Evolutionary conservation across 2,113 vertebrate genomes (phyloP), one percentile per base, ranked within the genome.

Genomic region (Gymnobelideus leadbeateri): DNA sequence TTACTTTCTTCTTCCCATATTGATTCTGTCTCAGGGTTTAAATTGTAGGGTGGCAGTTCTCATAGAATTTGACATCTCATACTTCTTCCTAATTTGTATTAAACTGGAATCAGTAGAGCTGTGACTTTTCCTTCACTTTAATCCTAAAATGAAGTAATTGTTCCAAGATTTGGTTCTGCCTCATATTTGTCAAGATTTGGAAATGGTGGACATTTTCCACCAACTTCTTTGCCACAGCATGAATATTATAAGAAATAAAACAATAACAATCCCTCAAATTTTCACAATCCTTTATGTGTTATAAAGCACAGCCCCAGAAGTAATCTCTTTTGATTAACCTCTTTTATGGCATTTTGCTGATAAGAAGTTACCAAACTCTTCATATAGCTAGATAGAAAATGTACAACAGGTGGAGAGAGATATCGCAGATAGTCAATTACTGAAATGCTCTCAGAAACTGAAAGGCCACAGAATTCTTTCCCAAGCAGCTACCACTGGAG

Each of bases 11-110:
- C 16, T 50, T 90, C 16, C 12, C 47, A 43, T 51, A 49, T 50
- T 51, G 52, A 11, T 47, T 92, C 47, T 52, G 3, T 25, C 31
- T 90, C 37, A 21, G 53, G 52, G 77, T 93, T 91, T 61, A 91
- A 53, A 53, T 54, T 1, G 8, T 92, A n/a, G 31, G 61, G 14
- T n/a, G 37, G 16, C 37, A 77, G 10, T 2, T 77, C 23, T 8
- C 57, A 49, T 90, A 37, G 91, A 93, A 77, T 77, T 77, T n/a
- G 93, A 90, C 55, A 89, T 12, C 28, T 50, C 89, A 91, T 89
- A 61, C 10, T 77, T 90, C 43, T 89, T 14, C 92, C 77, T 46
- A 7, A 89, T 90, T 26, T 43, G 47, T 51, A 11, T 51, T 89
- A 93, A 55, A 51, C 93, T 53, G 89, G 43, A 14, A 91, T 21